phyloP scores from a whole-genome alignment of 1,140 invertebrate species.

The Cephus cinctus region DNA sequence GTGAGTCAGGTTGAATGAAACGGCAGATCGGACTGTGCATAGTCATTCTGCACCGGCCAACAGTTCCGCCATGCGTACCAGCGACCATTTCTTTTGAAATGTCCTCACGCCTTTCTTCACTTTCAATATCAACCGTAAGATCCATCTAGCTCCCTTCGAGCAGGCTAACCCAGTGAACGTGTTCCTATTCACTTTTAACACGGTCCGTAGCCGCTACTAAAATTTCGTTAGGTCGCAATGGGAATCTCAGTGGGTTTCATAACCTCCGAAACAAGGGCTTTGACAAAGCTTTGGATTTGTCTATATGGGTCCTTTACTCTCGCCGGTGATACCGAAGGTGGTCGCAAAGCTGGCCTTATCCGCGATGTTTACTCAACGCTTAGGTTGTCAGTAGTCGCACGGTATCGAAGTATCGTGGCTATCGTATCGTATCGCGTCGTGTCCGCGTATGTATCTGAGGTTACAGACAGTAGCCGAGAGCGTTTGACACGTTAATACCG shows the following conservation, averaged over 20 bases:
- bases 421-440: background rate
- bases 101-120: too few relatives aligned
- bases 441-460: background rate
- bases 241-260: too few relatives aligned
- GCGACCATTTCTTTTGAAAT: too few relatives aligned
- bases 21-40: slow-evolving; percentile 31
- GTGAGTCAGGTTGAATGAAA: slow-evolving; percentile 36
- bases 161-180: too few relatives aligned
- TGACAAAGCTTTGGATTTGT: too few relatives aligned
- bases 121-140: too few relatives aligned
- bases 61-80: too few relatives aligned
- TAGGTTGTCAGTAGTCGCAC: slow-evolving; percentile 2
- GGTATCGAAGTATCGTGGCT: background rate
- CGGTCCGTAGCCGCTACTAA: background rate
- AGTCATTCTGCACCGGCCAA: slow-evolving; percentile 29
- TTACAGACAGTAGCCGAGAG: slow-evolving; percentile 3
- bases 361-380: slow-evolving; percentile 2
- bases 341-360: background rate
- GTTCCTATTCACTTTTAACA: background rate
- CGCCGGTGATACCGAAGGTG: too few relatives aligned
- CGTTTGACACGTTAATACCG: slow-evolving; percentile 6
- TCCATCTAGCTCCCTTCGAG: too few relatives aligned
- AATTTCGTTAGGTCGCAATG: too few relatives aligned
- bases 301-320: too few relatives aligned
- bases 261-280: too few relatives aligned